Base-by-base conservation (phyloP, 2,113 vertebrate genomes). In the Oenanthe oenanthe region DNA sequence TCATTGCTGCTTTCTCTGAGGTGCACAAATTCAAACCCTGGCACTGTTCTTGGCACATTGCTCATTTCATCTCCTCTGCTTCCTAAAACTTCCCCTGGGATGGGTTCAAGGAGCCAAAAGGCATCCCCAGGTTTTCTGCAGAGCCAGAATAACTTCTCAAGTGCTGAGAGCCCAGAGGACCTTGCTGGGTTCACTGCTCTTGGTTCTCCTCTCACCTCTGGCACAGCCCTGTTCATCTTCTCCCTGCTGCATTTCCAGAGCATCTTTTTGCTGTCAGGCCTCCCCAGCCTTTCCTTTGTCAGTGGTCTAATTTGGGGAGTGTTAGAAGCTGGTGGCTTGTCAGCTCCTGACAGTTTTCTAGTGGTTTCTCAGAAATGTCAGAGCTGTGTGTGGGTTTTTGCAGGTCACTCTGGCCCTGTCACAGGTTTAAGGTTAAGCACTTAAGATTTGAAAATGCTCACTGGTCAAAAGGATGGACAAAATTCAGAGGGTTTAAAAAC, bases 391-490 rank as follows among this genome's bases (percentile, higher is more conserved):
- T 3, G 26, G 16, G 50, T 67, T 78, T 74, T 82, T 63, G 17
- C 17, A 51, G 18, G 60, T 78, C 36, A 7, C 32, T 62, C 25
- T 92, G 51, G 28, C 25, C 38, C 24, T 78, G 12, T 19, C 54
- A 77, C 18, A 45, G 14, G 28, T 63, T n/a, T 60, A 40, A 66
- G 36, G 18, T 16, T 16, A 28, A 66, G 25, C 32, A 32, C 12
- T 28, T 43, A 13, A n/a, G 60, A 22, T 38, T 51, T 0, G 0
- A 81, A 81, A 88, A 51, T 53, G 15, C 32, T 53, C 2, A 2
- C 16, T 58, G 19, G 45, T 25, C 0, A 0, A 53, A 74, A 67
- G 28, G 19, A 67, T 47, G 6, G n/a, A 53, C 29, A n/a, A 47
- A 53, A 53, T 43, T 89, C 77, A 29, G 24, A 26, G 51, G 24